These are phyloP conservation scores for Anastrepha obliqua DNA, from an alignment of 1,140 invertebrate species.

Conservation along the genomic window DNA sequence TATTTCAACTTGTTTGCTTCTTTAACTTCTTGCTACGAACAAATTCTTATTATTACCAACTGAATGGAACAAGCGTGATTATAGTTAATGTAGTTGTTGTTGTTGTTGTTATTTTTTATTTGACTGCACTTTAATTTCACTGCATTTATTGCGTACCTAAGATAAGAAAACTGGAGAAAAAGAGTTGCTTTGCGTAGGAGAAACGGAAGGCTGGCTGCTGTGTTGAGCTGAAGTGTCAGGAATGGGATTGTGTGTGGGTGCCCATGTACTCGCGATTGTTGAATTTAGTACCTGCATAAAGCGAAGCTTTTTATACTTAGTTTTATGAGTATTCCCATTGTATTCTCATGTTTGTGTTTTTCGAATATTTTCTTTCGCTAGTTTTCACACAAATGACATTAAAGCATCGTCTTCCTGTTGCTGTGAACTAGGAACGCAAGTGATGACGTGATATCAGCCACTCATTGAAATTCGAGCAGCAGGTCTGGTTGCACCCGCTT, in stretches of 20 bases:
- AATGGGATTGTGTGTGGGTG: not conserved
- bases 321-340: too few species aligned
- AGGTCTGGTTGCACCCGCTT: too few species aligned
- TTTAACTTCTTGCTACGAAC: not conserved
- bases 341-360: too few species aligned
- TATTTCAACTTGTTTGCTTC: not conserved
- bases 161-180: not conserved
- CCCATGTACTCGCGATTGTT: not conserved
- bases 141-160: constrained; percentile 40
- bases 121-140: constrained; percentile 47
- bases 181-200: not conserved
- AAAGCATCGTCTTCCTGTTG: too few species aligned
- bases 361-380: too few species aligned
- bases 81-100: not conserved
- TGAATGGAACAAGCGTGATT: not conserved
- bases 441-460: too few species aligned
- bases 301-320: too few species aligned
- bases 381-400: too few species aligned
- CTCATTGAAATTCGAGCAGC: too few species aligned
- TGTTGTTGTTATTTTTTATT: not conserved
- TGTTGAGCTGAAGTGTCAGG: too few species aligned
- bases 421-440: too few species aligned
- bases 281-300: not conserved
- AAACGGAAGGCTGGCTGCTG: not conserved
- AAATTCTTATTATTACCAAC: not conserved